A percentile compares a stretch with the other conserved stretches of the same genome.
These are phyloP conservation scores for Chaenogobius annularis DNA, from an alignment of 2,113 vertebrate genomes.

Conservation along the genomic window DNA sequence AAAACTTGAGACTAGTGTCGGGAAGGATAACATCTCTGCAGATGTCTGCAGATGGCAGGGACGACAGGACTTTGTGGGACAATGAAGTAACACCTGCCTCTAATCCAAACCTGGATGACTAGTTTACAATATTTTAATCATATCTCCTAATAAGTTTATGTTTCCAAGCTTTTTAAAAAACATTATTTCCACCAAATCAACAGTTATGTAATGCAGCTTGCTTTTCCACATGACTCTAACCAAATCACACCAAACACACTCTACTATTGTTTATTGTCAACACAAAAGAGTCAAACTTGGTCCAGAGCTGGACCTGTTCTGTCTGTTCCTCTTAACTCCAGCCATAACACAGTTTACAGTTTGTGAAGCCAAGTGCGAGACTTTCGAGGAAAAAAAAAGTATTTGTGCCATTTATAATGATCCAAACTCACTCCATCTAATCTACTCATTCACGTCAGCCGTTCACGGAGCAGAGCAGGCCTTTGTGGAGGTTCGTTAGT, in stretches of 20 bases:
- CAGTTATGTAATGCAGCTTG: background rate
- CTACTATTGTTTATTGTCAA: background rate
- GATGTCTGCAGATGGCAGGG: too few species aligned
- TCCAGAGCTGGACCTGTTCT: background rate
- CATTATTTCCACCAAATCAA: background rate
- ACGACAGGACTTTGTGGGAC: too few species aligned
- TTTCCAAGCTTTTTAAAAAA: background rate
- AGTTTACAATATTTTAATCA: too few species aligned
- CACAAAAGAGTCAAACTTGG: background rate
- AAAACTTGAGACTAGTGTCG: too few species aligned
- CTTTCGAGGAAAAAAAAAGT: background rate
- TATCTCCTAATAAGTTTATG: background rate
- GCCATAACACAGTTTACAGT: slow-evolving; percentile 4
- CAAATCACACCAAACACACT: background rate
- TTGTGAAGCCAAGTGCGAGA: slow-evolving; percentile 1
- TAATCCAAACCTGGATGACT: too few species aligned
- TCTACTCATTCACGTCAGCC: background rate
- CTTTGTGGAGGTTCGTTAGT: slow-evolving; percentile 10
- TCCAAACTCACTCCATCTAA: background rate
- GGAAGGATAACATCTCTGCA: too few species aligned
- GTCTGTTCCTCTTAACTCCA: background rate
- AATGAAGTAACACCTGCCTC: too few species aligned
- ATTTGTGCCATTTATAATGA: background rate
- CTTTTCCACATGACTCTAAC: background rate
- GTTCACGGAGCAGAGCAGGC: background rate